Evolutionary conservation across 2,797 vertebrate genomes (phyloP).

Genomic region (Manis pentadactyla): DNA sequence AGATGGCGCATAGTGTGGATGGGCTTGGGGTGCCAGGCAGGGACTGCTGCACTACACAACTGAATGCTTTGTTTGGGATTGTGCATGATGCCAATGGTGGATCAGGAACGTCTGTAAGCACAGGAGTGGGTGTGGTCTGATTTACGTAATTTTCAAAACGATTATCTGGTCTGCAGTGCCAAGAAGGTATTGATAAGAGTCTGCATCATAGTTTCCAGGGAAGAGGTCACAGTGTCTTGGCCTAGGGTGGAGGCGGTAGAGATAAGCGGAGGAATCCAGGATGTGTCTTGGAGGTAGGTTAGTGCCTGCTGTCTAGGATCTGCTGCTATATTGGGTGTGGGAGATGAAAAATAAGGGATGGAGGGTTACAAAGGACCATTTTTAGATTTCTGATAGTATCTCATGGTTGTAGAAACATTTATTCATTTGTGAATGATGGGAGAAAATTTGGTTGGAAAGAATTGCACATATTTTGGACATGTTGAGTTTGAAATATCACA

Average conservation of each 20-base stretch:
- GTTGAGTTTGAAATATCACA: neutral
- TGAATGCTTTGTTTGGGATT: neutral
- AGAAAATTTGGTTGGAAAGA: neutral
- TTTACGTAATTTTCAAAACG: neutral
- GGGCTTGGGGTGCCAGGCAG: neutral
- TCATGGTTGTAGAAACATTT: neutral
- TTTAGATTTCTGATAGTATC: neutral
- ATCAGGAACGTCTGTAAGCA: neutral
- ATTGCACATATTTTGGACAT: neutral
- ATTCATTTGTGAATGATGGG: neutral
- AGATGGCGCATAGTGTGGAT: too few species aligned
- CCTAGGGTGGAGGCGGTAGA: neutral
- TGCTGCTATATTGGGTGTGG: neutral
- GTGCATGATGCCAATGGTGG: neutral
- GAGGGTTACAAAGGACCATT: neutral
- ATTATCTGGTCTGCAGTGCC: neutral
- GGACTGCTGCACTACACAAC: fast-evolving
- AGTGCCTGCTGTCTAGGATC: too few species aligned
- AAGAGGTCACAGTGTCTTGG: neutral
- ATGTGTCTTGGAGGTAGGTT: neutral
- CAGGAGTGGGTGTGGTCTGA: neutral
- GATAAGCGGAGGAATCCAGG: neutral
- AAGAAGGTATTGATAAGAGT: neutral
- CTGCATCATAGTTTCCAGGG: neutral
- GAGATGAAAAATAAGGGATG: neutral